phyloP scores from a whole-genome alignment of 2,113 vertebrate species.

The Cettia cetti region DNA sequence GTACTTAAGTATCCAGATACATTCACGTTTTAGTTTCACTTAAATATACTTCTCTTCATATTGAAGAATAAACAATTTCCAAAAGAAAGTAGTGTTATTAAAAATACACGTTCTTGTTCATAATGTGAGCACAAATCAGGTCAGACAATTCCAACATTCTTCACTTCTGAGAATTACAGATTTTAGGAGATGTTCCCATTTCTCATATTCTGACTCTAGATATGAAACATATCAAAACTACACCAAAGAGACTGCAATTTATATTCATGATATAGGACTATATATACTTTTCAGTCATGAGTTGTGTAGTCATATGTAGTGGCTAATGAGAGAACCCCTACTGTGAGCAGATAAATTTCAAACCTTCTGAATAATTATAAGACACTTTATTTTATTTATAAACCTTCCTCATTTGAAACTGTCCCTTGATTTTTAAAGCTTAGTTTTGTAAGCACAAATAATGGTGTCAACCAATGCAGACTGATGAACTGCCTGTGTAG shows the following conservation, averaged over 20 bases:
- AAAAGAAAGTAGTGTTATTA: background rate
- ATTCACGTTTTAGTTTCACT: background rate
- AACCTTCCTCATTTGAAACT: constrained; percentile 43
- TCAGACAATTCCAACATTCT: background rate
- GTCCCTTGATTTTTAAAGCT: constrained; percentile 63
- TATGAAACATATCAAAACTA: constrained; percentile 30
- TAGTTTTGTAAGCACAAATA: constrained; percentile 11
- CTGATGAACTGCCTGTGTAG: constrained; percentile 4
- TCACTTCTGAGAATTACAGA: background rate
- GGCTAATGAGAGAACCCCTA: constrained; percentile 11
- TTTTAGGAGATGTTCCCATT: constrained; percentile 29
- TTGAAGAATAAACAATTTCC: constrained; percentile 34
- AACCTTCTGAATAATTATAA: constrained; percentile 60
- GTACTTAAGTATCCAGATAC: background rate
- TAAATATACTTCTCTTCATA: background rate
- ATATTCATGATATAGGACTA: constrained; percentile 49
- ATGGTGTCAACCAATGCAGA: background rate
- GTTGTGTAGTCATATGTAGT: constrained; percentile 17
- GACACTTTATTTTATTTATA: constrained; percentile 45
- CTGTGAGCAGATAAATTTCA: background rate
- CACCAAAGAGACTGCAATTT: constrained; percentile 40
- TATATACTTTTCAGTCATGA: constrained; percentile 39
- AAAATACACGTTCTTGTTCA: background rate
- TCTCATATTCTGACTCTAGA: constrained; percentile 42
- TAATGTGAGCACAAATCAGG: background rate